Evolutionary conservation across 1,140 invertebrate species (phyloP), one percentile per base, ranked within the genome.

Genomic region (Gonatopus flavifemur): DNA sequence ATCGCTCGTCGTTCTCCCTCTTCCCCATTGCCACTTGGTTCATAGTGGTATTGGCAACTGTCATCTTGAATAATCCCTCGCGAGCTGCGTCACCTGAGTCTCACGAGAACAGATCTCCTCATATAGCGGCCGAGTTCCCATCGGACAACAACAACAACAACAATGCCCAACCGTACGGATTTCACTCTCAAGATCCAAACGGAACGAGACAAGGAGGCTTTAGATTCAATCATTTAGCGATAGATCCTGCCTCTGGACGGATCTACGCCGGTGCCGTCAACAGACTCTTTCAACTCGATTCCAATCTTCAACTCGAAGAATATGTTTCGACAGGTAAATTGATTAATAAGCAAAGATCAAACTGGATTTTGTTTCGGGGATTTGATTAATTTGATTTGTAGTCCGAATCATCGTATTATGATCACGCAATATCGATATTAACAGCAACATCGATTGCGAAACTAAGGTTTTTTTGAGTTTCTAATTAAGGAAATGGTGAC

Each of bases 181-280:
- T 61, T 32, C 54, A 57, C 39, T 41, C 54, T 20, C 22, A 61
- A 30, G 62, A 78, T 55, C 70, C 71, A 45, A 79, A 78, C 57
- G 58, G 68, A 43, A 74, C 72, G 16, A 43, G 56, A 40, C 69
- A 74, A 43, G 70, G 70, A 39, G 52, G 68, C 42, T 61, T 81
- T 12, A 70, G 65, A 22, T 82, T 83, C 43, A 80, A 78, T 56
- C 86, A 89, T 64, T 72, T 89, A 31, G 79, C 83, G 3, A 74
- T 87, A 45, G 86, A 90, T 66, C 73, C 76, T 13, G 66, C 66
- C 21, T 83, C 80, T 1, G 82, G 83, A 21, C 78, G 78, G 19
- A 82, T 91, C 22, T 91, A 89, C 66, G 87, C 89, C 28, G 92
- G 90, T 12, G 92, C 89, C 12, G 83, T 90, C 40, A 96, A 97